Conservation (phyloP, 2,888 invertebrate species). For the Aphidius colemani region DNA sequence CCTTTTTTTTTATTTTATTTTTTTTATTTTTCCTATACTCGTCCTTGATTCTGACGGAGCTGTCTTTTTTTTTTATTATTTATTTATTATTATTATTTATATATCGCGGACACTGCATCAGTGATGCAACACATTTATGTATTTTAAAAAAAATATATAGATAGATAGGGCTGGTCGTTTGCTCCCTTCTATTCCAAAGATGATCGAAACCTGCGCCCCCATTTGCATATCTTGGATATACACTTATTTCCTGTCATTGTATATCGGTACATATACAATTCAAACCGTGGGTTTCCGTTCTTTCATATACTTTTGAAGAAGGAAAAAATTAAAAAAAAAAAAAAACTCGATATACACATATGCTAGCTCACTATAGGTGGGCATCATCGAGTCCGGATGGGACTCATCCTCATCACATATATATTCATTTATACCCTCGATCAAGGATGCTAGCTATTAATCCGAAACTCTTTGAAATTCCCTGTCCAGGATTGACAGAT, state of each 20-base stretch:
- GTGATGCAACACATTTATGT: no score
- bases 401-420: conserved; percentile 39
- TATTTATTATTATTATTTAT: no score
- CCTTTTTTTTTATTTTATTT: conserved; percentile 9
- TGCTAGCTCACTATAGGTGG: neutral
- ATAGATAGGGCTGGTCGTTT: conserved; percentile 12
- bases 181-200: conserved; percentile 45
- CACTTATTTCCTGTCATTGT: conserved; percentile 57
- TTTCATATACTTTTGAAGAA: no score
- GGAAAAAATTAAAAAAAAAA: no score
- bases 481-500: conserved; percentile 57
- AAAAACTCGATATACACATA: conserved; percentile 2
- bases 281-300: conserved; percentile 40
- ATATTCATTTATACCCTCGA: conserved; percentile 30
- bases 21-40: neutral
- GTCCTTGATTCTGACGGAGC: no score
- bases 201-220: conserved; percentile 54
- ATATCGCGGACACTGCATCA: no score
- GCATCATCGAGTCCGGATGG: conserved; percentile 42
- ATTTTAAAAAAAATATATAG: no score
- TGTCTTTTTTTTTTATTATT: no score
- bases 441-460: conserved; percentile 58
- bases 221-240: conserved; percentile 60
- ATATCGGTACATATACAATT: conserved; percentile 46
- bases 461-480: conserved; percentile 58